A percentile compares a stretch with the other conserved stretches of the same genome.
Conservation (phyloP, 2,888 invertebrate genomes). For the Criorhina ranunculi region DNA sequence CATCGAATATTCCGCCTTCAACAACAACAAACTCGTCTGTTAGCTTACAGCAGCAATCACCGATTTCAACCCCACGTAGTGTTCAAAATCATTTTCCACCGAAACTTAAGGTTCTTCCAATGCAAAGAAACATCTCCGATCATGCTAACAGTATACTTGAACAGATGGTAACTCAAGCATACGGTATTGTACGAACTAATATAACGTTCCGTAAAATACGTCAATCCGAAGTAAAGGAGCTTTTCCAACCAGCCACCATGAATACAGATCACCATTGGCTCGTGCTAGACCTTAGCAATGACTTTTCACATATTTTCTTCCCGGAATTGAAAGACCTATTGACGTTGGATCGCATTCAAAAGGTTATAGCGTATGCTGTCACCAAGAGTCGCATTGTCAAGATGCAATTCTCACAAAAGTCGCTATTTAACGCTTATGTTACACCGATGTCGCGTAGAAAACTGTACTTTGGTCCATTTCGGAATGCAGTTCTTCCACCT, state of each 20-base stretch:
- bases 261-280: constrained; percentile 82
- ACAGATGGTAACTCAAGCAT: constrained; percentile 58
- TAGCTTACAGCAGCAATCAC: not conserved
- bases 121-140: constrained; percentile 55
- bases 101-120: constrained; percentile 57
- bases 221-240: constrained; percentile 79
- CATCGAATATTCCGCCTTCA: constrained; percentile 1
- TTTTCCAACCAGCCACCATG: constrained; percentile 80
- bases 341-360: constrained; percentile 82
- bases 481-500: constrained; percentile 78
- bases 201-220: constrained; percentile 80
- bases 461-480: constrained; percentile 83
- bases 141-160: constrained; percentile 64
- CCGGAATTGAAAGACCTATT: constrained; percentile 82
- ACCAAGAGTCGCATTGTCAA: constrained; percentile 82
- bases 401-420: constrained; percentile 81
- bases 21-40: not conserved
- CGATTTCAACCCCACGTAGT: not conserved
- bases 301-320: constrained; percentile 84
- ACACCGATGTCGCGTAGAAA: constrained; percentile 81
- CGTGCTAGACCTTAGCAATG: constrained; percentile 82
- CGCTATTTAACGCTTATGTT: constrained; percentile 82
- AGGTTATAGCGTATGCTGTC: constrained; percentile 80
- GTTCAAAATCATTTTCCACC: constrained; percentile 5
- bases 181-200: constrained; percentile 80